Base-by-base conservation (phyloP, 2,797 vertebrate genomes). In the Cossypha niveicapilla region DNA sequence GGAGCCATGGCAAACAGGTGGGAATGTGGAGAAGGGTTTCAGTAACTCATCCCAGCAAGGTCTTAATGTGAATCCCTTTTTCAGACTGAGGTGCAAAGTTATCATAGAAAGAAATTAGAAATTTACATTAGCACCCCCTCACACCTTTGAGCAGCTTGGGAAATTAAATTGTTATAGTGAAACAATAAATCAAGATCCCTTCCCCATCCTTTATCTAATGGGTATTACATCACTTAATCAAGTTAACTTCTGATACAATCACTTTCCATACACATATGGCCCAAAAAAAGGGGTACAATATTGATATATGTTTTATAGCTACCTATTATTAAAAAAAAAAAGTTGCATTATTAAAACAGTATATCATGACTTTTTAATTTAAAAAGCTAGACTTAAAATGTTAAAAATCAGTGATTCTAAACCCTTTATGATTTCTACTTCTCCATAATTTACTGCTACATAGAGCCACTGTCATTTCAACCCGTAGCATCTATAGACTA, bases 41-140 rank as follows among this genome's bases (percentile, higher is more conserved):
- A 58, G 21, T 3, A 61, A 42, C 27, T 18, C 24, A 47, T 1
- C 11, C 27, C 48, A 48, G 57, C 16, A 19, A 30, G 0, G 1
- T 5, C 18, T 51, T 37, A 35, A 15, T 5, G 1, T 1, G 5
- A 19, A 27, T 19, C 9, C 19, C 18, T 48, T 17, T 11, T 19
- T 16, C 73, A 68, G 14, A 50, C 10, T 39, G 8, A 45, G 24
- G 7, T 51, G 7, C 25, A 44, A 61, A 47, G 27, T 56, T 25
- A 32, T 18, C 51, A 56, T 0, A 45, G 41, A 32, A 0, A 74
- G 57, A 84, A 41, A 70, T 42, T 8, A 61, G 21, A 47, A 56
- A 53, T 11, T 10, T 47, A 30, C 17, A n/a, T 28, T 56, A 45
- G 45, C 74, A 48, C 5, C 21, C 18, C 1, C 4, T 47, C 2